Conservation (phyloP, 2,888 invertebrate genomes). For the Drosophila kuntzei region DNA sequence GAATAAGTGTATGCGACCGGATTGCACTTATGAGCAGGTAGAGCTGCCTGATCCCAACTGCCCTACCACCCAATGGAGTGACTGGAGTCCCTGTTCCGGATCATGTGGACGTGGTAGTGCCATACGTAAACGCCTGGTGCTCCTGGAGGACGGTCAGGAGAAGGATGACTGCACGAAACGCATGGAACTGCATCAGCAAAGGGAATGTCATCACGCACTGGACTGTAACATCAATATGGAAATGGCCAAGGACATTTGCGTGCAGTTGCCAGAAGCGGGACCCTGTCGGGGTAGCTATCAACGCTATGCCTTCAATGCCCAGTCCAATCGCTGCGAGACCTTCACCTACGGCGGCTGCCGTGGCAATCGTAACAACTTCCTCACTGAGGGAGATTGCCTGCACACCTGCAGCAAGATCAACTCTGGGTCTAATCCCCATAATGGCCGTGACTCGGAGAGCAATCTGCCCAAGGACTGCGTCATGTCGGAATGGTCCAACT, state of each 20-base stretch:
- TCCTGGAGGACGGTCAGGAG: constrained; percentile 88
- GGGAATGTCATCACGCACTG: constrained; percentile 88
- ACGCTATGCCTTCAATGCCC: constrained; percentile 94
- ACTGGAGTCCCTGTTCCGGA: constrained; percentile 96
- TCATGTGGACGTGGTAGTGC: constrained; percentile 93
- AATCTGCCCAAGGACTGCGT: constrained; percentile 88
- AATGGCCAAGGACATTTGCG: constrained; percentile 93
- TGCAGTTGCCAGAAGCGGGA: constrained; percentile 91
- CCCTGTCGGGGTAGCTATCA: constrained; percentile 95
- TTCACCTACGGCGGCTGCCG: constrained; percentile 96
- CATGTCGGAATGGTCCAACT: constrained; percentile 92
- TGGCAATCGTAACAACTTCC: constrained; percentile 96
- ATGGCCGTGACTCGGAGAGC: too few relatives aligned
- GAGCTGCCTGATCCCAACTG: constrained; percentile 87
- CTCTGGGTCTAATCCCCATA: too few relatives aligned
- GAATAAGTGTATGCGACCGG: constrained; percentile 90
- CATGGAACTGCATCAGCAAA: constrained; percentile 91
- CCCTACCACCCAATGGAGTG: constrained; percentile 94
- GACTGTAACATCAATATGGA: constrained; percentile 91
- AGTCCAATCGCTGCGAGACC: constrained; percentile 91
- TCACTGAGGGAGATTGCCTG: constrained; percentile 91
- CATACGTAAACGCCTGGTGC: constrained; percentile 89
- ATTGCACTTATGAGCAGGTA: constrained; percentile 87
- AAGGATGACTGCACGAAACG: constrained; percentile 89
- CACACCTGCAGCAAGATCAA: constrained; percentile 87